Conservation (phyloP, 2,888 invertebrate genomes). For the Salpingus planirostris region DNA sequence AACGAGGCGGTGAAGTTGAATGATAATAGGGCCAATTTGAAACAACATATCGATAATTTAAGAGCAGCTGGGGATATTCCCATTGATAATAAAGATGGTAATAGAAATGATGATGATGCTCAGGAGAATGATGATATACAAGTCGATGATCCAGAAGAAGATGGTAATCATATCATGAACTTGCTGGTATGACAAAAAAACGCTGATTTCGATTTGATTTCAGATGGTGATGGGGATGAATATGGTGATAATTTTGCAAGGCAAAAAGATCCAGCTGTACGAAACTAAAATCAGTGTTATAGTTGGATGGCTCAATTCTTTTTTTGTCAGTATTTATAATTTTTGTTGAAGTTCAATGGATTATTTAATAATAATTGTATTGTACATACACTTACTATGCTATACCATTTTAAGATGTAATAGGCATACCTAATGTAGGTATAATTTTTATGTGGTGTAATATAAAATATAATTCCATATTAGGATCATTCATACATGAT, state of each 20-base stretch:
- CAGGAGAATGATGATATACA: conserved; percentile 8
- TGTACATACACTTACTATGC: too few relatives aligned
- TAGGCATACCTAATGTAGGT: background rate
- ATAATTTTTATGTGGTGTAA: too few relatives aligned
- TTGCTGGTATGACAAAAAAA: conserved; percentile 2
- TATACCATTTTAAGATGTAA: too few relatives aligned
- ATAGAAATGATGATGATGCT: background rate
- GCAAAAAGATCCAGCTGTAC: conserved; percentile 44
- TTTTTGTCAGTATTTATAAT: too few relatives aligned
- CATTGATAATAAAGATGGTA: conserved; percentile 18
- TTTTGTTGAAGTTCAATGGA: too few relatives aligned
- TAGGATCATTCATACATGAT: too few relatives aligned
- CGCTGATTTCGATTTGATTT: conserved; percentile 2
- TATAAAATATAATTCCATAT: too few relatives aligned
- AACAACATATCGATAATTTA: conserved; percentile 12
- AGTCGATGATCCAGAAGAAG: conserved; percentile 33
- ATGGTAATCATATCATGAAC: conserved; percentile 35
- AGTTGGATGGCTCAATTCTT: conserved; percentile 3
- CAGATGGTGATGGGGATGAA: conserved; percentile 47
- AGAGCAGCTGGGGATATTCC: conserved; percentile 3
- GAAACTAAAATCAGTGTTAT: too few relatives aligned
- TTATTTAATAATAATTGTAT: too few relatives aligned
- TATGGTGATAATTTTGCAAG: conserved; percentile 40
- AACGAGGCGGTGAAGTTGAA: conserved; percentile 7
- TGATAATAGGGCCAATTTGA: too few relatives aligned